Evolutionary conservation across 2,888 invertebrate species (phyloP), one percentile per base, ranked within the genome.

Genomic region (Sminthurides aquaticus): DNA sequence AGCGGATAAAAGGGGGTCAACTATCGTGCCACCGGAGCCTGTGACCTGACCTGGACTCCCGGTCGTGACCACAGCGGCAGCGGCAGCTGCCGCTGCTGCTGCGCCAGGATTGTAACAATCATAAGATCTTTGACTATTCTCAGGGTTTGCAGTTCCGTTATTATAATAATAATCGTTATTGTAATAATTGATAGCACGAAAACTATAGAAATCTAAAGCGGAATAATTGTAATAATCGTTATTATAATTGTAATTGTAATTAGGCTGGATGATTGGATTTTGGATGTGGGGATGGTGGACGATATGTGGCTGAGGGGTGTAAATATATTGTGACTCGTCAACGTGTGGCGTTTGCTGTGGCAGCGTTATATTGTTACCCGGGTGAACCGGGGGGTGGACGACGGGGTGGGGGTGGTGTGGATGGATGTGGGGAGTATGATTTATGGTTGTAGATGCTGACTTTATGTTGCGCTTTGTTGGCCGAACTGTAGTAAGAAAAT

Each of bases 401-500:
- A 71, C 64, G 48, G 70, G 68, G 18, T n/a, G 25, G 18, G 1
- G 60, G 15, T 5, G 20, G 22, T 15, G 52, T 5, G 52, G 5
- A 5, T 15, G 52, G 8, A 20, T 15, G 52, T 52, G 52, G 15
- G 52, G 52, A 20, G 20, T 20, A 18, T 5, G 60, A 3, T 68
- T 61, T 60, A 59, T n/a, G 67, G 57, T 18, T 60, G 43, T 27
- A 26, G 22, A 52, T 34, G 52, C 27, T n/a, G 62, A 65, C 56
- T 67, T 64, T 11, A 54, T 82, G 76, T 80, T 87, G 85, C 77
- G 90, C 84, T 77, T 91, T 1, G 64, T 91, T 69, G 88, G 89
- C 69, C 94, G 85, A 78, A 94, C 94, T 18, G 94, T 94, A 20
- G 94, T 92, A 1, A 94, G 81, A 78, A 95, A 94, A 80, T 96